Percentiles rank a stretch among this genome's conserved stretches.
These are phyloP conservation scores for Onychorhynchus coronatus DNA, from an alignment of 2,113 vertebrate species.

Conservation along the genomic window DNA sequence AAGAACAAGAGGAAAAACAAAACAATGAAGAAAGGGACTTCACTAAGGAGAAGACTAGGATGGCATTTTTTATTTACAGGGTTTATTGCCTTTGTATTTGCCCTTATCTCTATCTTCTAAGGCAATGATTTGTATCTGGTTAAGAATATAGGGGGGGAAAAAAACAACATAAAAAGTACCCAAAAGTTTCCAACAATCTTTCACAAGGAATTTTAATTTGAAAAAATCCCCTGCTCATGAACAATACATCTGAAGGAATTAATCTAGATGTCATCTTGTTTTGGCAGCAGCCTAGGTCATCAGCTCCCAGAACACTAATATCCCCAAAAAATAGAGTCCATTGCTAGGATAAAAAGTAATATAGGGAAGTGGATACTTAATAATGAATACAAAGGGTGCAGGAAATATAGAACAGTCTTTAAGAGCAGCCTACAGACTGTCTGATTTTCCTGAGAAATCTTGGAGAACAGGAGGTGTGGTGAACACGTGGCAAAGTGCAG, in stretches of 20 bases:
- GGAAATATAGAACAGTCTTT: background rate
- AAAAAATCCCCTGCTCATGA: background rate
- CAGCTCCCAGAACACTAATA: background rate
- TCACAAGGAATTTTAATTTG: background rate
- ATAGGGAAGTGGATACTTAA: background rate
- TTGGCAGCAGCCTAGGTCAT: background rate
- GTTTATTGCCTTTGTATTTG: background rate
- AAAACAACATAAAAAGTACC: background rate
- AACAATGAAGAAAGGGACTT: background rate
- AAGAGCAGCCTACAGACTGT: background rate
- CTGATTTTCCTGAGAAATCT: background rate
- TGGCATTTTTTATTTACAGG: background rate
- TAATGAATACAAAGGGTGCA: background rate
- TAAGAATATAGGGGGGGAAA: background rate
- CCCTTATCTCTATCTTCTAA: background rate
- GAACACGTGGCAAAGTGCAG: background rate
- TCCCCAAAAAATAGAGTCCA: background rate
- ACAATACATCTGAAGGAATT: background rate
- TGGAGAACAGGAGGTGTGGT: fast-evolving
- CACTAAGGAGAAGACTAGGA: background rate
- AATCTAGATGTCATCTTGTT: background rate
- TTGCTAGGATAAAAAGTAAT: background rate
- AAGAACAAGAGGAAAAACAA: background rate
- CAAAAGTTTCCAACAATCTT: background rate
- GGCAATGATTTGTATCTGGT: background rate